A percentile compares a stretch with the other conserved stretches of the same genome.
These are phyloP conservation scores for Coelogynopora nodosa DNA, from an alignment of 2,888 invertebrate genomes.

Conservation along the genomic window DNA sequence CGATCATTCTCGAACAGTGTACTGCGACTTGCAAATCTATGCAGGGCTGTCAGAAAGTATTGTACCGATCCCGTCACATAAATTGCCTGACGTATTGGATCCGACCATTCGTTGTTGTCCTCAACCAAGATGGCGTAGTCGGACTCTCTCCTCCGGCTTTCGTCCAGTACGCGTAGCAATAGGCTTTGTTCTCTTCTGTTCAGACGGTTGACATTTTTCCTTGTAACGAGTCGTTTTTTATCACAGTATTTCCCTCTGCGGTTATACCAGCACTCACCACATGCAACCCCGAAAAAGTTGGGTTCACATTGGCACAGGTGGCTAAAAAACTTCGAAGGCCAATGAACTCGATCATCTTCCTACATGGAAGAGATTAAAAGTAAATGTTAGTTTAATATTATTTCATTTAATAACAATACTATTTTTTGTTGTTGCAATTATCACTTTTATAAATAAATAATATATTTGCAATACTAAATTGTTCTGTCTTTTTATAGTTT, in stretches of 20 bases:
- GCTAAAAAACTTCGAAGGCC: conserved; percentile 37
- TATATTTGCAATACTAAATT: too few species aligned
- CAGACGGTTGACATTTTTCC: conserved; percentile 32
- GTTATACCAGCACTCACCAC: conserved; percentile 38
- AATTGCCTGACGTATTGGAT: conserved; percentile 37
- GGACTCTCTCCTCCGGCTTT: neutral
- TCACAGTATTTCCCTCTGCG: conserved; percentile 34
- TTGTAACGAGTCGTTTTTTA: conserved; percentile 8
- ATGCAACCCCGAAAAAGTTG: conserved; percentile 36
- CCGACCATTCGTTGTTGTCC: neutral
- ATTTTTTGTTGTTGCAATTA: too few species aligned
- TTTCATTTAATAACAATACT: too few species aligned
- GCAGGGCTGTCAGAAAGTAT: conserved; percentile 35
- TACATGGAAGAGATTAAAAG: neutral
- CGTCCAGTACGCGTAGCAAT: conserved; percentile 4
- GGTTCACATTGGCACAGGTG: conserved; percentile 33
- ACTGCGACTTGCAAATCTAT: conserved; percentile 41
- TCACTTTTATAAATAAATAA: too few species aligned
- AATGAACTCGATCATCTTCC: conserved; percentile 37
- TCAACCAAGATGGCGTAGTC: conserved; percentile 30
- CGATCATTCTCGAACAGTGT: conserved; percentile 37
- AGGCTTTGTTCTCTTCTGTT: neutral
- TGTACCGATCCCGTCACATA: conserved; percentile 29
- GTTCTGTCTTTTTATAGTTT: too few species aligned
- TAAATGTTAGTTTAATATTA: too few species aligned